Conservation (phyloP, 2,888 invertebrate genomes). For the Xiphydria camelus region DNA sequence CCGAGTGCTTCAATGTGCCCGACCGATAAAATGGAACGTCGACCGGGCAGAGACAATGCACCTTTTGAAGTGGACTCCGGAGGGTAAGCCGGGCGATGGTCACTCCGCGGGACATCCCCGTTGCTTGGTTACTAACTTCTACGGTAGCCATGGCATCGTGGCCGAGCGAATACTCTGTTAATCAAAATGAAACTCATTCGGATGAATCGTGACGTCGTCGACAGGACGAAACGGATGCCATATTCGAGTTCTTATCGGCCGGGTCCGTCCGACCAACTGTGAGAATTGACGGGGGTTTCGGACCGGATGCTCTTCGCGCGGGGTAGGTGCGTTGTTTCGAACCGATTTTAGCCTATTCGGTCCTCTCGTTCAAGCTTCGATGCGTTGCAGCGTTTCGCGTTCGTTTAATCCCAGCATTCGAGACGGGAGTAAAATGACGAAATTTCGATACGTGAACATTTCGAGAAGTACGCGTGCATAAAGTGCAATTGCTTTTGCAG, state of each 20-base stretch:
- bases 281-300: no score
- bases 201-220: neutral
- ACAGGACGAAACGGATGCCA: neutral
- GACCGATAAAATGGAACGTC: constrained; percentile 29
- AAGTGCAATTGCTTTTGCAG: no score
- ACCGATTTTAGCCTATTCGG: no score
- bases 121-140: constrained; percentile 13
- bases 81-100: constrained; percentile 12
- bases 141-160: neutral
- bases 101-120: constrained; percentile 11
- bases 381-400: no score
- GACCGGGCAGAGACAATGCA: constrained; percentile 29
- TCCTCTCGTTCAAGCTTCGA: no score
- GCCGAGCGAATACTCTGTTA: neutral
- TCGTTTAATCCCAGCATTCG: no score
- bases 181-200: neutral
- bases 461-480: no score
- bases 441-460: no score
- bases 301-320: no score
- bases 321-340: no score
- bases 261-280: neutral
- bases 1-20: constrained; percentile 26
- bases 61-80: constrained; percentile 24
- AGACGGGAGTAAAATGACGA: no score
- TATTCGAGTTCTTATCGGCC: neutral